phyloP scores from a whole-genome alignment of 2,113 vertebrate species.

The Rallus limicola region DNA sequence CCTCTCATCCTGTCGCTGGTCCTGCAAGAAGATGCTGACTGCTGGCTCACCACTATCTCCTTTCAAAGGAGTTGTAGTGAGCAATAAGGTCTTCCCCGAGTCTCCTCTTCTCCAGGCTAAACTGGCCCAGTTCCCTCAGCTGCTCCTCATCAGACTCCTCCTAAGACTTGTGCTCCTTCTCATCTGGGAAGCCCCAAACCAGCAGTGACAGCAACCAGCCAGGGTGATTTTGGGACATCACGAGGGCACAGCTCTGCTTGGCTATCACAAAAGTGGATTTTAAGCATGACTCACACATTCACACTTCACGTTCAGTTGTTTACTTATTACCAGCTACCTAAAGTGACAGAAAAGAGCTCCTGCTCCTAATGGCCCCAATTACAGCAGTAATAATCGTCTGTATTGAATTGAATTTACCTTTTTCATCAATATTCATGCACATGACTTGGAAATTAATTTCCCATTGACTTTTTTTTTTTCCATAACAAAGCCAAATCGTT shows the following conservation, averaged over 20 bases:
- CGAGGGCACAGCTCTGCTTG: background rate
- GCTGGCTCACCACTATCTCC: too few relatives aligned
- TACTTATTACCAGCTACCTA: background rate
- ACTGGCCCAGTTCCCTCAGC: too few relatives aligned
- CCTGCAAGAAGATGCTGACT: too few relatives aligned
- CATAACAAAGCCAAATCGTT: constrained; percentile 3
- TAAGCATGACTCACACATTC: background rate
- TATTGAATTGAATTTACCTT: background rate
- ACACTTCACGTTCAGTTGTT: background rate
- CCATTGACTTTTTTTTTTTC: background rate
- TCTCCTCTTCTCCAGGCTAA: too few relatives aligned
- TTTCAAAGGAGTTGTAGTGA: too few relatives aligned
- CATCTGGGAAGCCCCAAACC: background rate
- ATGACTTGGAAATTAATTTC: constrained; percentile 50
- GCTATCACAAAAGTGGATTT: background rate
- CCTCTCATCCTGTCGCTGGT: too few relatives aligned
- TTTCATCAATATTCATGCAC: constrained; percentile 41
- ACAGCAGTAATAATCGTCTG: background rate
- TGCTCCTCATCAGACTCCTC: too few relatives aligned
- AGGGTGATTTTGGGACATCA: background rate
- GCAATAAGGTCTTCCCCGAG: too few relatives aligned
- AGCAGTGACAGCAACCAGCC: fast-evolving
- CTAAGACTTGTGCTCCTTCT: background rate
- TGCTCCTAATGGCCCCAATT: constrained; percentile 26
- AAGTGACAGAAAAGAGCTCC: background rate